Base-by-base conservation (phyloP, 2,113 vertebrate genomes). In the Pavo muticus region DNA sequence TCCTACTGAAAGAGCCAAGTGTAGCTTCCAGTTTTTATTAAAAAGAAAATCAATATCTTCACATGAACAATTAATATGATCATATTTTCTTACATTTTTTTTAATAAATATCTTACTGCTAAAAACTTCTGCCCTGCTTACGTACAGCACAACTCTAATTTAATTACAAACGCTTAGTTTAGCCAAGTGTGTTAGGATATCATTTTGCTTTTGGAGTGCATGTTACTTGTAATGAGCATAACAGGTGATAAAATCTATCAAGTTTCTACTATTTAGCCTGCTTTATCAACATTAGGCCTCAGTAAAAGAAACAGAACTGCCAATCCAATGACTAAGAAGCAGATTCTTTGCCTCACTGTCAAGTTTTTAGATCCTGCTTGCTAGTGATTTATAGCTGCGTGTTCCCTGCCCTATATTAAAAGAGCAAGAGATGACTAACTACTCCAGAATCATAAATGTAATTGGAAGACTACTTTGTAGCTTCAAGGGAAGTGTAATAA, bases 161-260 rank as follows among this genome's bases (percentile, higher is more conserved):
- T 89, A 79, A 60, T 71, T 80, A 29, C 17, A 30, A 71, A 86
- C 27, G 39, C 12, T 81, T 68, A 56, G 11, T 5, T 40, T 11
- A 81, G 52, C 57, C 57, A 81, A 88, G 47, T 23, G 14, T 72
- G 60, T 75, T 39, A 75, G 52, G 16, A n/a, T 30, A 73, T 29
- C n/a, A 78, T 29, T 90, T 78, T 78, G 57, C 69, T 94, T 91
- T 94, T 75, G 81, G 48, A 47, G 59, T 70, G 14, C 42, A 57
- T 44, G 8, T 65, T 91, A 52, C 73, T 88, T 69, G 37, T 35
- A 83, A 87, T 81, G 79, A 88, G 52, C 18, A 4, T n/a, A 83
- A 80, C 0, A 1, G 54, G 59, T 68, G 87, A 88, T 80, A 80
- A 94, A 85, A 77, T 24, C 50, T 60, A 32, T 63, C 69, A 73